A percentile compares a stretch with the other conserved stretches of the same genome.
These are phyloP conservation scores for Chrysina gloriosa DNA, from an alignment of 2,888 invertebrate genomes.

Conservation along the genomic window DNA sequence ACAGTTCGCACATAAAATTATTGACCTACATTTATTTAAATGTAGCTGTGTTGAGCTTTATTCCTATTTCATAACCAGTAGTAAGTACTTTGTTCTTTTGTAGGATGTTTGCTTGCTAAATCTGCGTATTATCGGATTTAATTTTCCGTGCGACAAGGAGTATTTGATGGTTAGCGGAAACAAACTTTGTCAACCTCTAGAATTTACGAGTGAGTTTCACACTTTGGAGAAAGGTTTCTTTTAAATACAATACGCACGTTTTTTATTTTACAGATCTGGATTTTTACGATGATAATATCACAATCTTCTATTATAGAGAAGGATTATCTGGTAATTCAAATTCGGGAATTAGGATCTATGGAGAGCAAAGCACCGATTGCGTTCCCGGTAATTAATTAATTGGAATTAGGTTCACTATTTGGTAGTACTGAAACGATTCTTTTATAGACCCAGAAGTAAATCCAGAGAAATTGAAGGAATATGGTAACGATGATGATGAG, in stretches of 20 bases:
- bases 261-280: slow-evolving; percentile 13
- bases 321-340: neutral
- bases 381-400: slow-evolving; percentile 19
- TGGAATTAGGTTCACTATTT: neutral
- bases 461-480: neutral
- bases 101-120: slow-evolving; percentile 59
- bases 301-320: slow-evolving; percentile 10
- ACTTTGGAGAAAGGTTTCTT: too few species aligned
- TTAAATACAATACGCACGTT: neutral
- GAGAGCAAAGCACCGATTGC: slow-evolving; percentile 10
- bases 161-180: slow-evolving; percentile 56
- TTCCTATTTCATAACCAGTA: neutral
- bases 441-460: slow-evolving; percentile 23
- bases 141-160: slow-evolving; percentile 58
- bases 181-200: slow-evolving; percentile 57
- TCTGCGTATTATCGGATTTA: slow-evolving; percentile 57
- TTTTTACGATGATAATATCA: neutral
- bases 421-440: neutral
- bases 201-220: slow-evolving; percentile 1
- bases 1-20: too few species aligned
- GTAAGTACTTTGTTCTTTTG: slow-evolving; percentile 37
- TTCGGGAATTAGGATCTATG: neutral
- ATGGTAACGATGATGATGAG: too few species aligned
- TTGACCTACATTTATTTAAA: too few species aligned
- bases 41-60: too few species aligned